Evolutionary conservation across 2,113 vertebrate genomes (phyloP), one percentile per base, ranked within the genome.

Genomic region (Bombycilla garrulus): DNA sequence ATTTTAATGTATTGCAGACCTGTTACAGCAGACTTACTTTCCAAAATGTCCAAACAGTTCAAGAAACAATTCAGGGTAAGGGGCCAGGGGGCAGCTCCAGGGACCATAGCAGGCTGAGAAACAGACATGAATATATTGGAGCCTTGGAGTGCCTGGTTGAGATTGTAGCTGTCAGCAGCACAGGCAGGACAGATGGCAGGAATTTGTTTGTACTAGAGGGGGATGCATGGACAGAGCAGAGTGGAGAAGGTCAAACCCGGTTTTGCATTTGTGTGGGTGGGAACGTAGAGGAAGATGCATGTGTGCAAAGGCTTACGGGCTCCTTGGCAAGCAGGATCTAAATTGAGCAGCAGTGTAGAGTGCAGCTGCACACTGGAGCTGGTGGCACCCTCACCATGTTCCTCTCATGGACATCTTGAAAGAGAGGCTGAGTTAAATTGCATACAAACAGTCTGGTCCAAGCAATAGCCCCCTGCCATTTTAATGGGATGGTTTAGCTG

Each of bases 181-280:
- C 42, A 36, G 53, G 45, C 83, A 51, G 69, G 57, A 79, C 57
- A 81, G 88, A 58, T 73, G 83, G 64, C 67, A 86, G 83, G 83
- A 86, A 51, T 93, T 90, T 64, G 45, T 83, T 85, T 2, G 2
- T 20, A 56, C 64, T 66, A 4, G 58, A 26, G 60, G 60, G 47
- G 56, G 51, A 36, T 81, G 24, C 35, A 15, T 23, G 82, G 83
- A 84, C 67, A 71, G 54, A 88, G 81, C 81, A 82, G 72, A 84
- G 51, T 12, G 31, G 38, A 76, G 76, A 88, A 95, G 89, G 92
- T 92, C 91, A 95, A 69, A 33, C 91, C 22, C 5, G 0, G 77
- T 44, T 97, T 93, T 92, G 61, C 31, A 23, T 71, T 92, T 92
- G 81, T 79, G 95, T 94, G 86, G 89, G 91, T 93, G 78, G 95